These are phyloP conservation scores for Halcyon chelicuti DNA, from an alignment of 2,797 vertebrate species.

Conservation along the genomic window DNA sequence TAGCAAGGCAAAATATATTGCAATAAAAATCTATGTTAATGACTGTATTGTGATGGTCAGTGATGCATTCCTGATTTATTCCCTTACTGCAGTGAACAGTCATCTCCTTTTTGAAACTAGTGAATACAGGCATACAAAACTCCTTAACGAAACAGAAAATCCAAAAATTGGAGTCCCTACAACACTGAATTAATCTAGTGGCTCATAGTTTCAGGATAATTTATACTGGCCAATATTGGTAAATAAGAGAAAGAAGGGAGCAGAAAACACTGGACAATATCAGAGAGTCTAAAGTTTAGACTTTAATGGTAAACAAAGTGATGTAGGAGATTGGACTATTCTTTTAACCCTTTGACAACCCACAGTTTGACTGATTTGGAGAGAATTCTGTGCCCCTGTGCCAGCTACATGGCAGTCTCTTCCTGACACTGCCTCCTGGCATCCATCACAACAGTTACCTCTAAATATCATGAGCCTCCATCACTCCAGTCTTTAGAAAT, in stretches of 20 bases:
- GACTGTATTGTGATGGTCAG: background rate
- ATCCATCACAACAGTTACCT: background rate
- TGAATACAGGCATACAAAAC: background rate
- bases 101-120: background rate
- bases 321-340: background rate
- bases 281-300: background rate
- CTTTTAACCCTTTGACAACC: background rate
- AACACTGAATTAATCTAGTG: background rate
- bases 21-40: background rate
- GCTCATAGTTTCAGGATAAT: background rate
- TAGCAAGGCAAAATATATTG: background rate
- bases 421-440: fast-evolving
- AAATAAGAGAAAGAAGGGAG: background rate
- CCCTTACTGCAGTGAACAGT: background rate
- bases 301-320: background rate
- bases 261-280: background rate
- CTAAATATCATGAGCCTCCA: background rate
- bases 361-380: background rate
- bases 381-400: background rate
- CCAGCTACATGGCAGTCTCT: background rate
- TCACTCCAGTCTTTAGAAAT: background rate
- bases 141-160: background rate
- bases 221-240: background rate
- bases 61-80: background rate
- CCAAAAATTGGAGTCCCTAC: background rate